Evolutionary conservation across 2,888 invertebrate species (phyloP).

Genomic region (Hypena proboscidalis): DNA sequence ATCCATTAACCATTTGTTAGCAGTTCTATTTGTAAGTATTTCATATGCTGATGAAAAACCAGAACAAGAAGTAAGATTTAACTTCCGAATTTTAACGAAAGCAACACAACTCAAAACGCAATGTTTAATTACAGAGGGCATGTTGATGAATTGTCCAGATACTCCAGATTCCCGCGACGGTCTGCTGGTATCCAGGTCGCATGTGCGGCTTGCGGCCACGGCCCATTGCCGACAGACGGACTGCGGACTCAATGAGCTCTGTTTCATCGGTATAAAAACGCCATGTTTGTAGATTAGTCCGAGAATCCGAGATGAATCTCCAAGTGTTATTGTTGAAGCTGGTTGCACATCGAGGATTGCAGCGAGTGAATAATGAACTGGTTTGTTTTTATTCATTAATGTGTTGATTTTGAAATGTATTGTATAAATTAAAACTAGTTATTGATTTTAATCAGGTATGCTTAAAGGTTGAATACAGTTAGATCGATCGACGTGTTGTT

Average conservation of each 20-base stretch:
- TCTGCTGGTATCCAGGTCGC: slow-evolving; percentile 77
- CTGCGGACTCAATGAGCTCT: slow-evolving; percentile 60
- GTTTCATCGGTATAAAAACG: slow-evolving; percentile 62
- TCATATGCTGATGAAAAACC: too few species aligned
- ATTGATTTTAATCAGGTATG: too few species aligned
- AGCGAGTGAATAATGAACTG: not conserved
- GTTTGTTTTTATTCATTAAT: not conserved
- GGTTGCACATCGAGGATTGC: slow-evolving; percentile 13
- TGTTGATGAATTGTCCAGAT: slow-evolving; percentile 66
- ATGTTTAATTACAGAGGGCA: slow-evolving; percentile 59
- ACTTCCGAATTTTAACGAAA: too few species aligned
- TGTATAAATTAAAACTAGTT: slow-evolving; percentile 2
- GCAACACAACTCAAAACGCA: slow-evolving; percentile 28
- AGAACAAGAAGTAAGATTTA: too few species aligned
- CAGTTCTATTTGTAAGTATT: too few species aligned
- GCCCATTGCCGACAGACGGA: slow-evolving; percentile 50
- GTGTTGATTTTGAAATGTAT: slow-evolving; percentile 3
- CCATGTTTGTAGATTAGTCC: slow-evolving; percentile 53
- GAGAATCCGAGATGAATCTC: slow-evolving; percentile 18
- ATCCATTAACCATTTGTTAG: too few species aligned
- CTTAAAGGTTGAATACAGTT: too few species aligned
- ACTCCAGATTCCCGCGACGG: slow-evolving; percentile 71
- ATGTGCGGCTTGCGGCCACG: slow-evolving; percentile 66
- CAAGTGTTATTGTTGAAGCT: slow-evolving; percentile 17
- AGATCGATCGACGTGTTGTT: too few species aligned